Conservation (phyloP, 2,113 vertebrate species). For the Panthera tigris region DNA sequence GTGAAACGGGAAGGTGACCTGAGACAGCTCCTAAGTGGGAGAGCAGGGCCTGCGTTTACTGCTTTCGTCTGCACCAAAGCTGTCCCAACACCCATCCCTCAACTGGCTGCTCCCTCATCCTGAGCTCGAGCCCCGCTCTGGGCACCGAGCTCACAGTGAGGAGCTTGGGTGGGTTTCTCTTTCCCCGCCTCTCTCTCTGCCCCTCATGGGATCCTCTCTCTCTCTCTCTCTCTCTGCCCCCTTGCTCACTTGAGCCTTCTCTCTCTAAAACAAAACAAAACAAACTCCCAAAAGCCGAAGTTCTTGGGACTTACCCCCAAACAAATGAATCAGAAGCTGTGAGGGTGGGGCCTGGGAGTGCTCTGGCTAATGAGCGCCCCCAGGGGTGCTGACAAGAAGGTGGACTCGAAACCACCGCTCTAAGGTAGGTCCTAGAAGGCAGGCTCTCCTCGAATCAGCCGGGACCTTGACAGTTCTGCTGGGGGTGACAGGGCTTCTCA, state of each 20-base stretch:
- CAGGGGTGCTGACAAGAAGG: background rate
- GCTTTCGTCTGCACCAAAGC: background rate
- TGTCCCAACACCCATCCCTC: background rate
- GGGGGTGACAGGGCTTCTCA: background rate
- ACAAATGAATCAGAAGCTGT: background rate
- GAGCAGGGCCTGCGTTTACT: background rate
- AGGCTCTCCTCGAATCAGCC: background rate
- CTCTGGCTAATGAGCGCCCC: background rate
- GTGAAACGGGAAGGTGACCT: background rate
- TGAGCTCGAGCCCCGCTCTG: no score
- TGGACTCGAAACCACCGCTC: background rate
- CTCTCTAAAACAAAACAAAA: no score
- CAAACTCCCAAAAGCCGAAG: no score
- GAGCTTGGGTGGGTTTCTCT: no score
- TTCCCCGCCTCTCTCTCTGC: no score
- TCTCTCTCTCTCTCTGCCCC: no score
- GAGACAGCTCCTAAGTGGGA: fast-evolving
- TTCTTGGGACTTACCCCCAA: background rate
- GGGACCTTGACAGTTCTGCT: background rate
- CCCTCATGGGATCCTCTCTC: no score
- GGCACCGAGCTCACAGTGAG: no score
- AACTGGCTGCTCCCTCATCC: background rate
- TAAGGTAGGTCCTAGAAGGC: background rate
- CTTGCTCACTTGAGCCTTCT: no score
- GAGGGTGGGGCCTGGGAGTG: background rate